These are phyloP conservation scores for Chrysotoxum bicinctum DNA, from an alignment of 2,888 invertebrate species.

Conservation along the genomic window DNA sequence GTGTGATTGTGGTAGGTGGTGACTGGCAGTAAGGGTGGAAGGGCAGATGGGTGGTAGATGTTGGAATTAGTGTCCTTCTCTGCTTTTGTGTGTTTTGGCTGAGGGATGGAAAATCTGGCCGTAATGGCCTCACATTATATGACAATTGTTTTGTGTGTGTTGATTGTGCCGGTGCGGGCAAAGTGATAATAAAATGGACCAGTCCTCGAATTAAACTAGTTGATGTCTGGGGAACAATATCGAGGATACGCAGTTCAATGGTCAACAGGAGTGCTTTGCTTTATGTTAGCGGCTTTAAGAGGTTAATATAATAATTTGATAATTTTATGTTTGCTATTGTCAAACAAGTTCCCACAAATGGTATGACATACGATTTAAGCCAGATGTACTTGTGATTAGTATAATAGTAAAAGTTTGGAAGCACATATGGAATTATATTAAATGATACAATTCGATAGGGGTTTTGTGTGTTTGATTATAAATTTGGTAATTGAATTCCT, in stretches of 20 bases:
- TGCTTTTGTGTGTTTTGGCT: slow-evolving; percentile 17
- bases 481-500: too few relatives aligned
- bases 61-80: slow-evolving; percentile 39
- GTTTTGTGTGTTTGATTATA: too few relatives aligned
- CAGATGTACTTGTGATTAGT: slow-evolving; percentile 1
- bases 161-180: slow-evolving; percentile 36
- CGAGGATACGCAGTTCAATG: slow-evolving; percentile 45
- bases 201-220: slow-evolving; percentile 51
- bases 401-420: not conserved
- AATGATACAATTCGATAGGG: too few relatives aligned
- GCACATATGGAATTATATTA: too few relatives aligned
- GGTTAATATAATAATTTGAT: slow-evolving; percentile 63
- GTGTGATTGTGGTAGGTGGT: slow-evolving; percentile 2
- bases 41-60: not conserved
- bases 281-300: slow-evolving; percentile 30
- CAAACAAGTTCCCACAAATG: not conserved
- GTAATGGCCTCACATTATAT: slow-evolving; percentile 59
- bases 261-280: slow-evolving; percentile 49
- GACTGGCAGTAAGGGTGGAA: not conserved
- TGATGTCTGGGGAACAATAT: slow-evolving; percentile 58
- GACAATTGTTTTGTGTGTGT: slow-evolving; percentile 56
- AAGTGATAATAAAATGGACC: slow-evolving; percentile 64
- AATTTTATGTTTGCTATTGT: slow-evolving; percentile 45
- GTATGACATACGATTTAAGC: not conserved
- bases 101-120: slow-evolving; percentile 52